These are phyloP conservation scores for Austrolebias charrua DNA, from an alignment of 2,797 vertebrate species.

Conservation along the genomic window DNA sequence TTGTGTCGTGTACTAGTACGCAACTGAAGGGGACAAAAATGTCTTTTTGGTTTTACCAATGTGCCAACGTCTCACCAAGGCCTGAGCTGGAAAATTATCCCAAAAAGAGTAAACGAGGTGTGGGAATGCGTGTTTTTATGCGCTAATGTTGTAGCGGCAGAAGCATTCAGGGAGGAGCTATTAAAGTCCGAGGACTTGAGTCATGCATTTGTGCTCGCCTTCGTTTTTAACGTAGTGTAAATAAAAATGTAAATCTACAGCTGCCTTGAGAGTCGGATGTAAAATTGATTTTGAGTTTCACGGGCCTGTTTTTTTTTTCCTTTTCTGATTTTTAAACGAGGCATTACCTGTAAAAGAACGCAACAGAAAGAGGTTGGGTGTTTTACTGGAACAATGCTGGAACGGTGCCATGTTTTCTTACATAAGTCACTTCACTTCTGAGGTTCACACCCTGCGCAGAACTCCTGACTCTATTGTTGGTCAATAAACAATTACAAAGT, in stretches of 20 bases:
- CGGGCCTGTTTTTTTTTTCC: conserved; percentile 8
- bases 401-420: conserved; percentile 34
- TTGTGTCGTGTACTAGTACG: conserved; percentile 17
- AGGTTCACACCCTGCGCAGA: conserved; percentile 44
- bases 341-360: conserved; percentile 17
- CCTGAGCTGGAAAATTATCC: conserved; percentile 21
- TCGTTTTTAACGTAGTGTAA: conserved; percentile 31
- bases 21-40: conserved; percentile 29
- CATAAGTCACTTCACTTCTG: conserved; percentile 30
- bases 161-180: conserved; percentile 23
- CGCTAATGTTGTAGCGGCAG: conserved; percentile 9
- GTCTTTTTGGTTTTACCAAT: conserved; percentile 31
- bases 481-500: conserved; percentile 29
- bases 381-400: conserved; percentile 17
- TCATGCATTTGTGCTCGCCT: conserved; percentile 1
- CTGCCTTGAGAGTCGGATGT: conserved; percentile 13
- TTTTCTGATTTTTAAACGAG: conserved; percentile 14
- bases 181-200: conserved; percentile 7
- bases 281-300: conserved; percentile 11
- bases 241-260: conserved; percentile 36
- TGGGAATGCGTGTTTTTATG: conserved; percentile 9
- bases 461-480: conserved; percentile 45
- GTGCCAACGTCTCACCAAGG: conserved; percentile 46
- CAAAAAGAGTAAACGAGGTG: conserved; percentile 5
- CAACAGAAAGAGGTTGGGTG: conserved; percentile 13